Percentiles rank a stretch among this genome's conserved stretches.
These are phyloP conservation scores for Cladopsammia gracilis DNA, from an alignment of 64 coral and sea anemone genomes.

Conservation along the genomic window DNA sequence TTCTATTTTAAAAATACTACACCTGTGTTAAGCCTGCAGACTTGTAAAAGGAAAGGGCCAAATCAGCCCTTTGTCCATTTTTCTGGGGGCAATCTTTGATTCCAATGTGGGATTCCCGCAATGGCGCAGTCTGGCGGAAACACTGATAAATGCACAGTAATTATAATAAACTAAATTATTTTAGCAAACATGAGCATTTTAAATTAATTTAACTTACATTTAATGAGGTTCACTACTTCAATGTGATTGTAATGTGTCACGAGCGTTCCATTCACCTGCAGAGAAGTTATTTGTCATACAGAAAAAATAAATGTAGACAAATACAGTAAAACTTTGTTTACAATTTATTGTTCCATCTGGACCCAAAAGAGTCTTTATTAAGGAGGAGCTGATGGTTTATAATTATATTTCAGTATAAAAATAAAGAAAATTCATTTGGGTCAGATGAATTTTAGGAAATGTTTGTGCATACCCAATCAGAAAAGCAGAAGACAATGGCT, in stretches of 20 bases:
- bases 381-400: no score
- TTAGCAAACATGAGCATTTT: no score
- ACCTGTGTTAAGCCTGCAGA: not conserved
- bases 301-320: not conserved
- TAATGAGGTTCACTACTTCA: constrained; percentile 98
- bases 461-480: no score
- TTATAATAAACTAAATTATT: not conserved
- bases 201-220: constrained; percentile 75
- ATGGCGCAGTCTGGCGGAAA: not conserved
- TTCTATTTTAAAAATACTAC: not conserved
- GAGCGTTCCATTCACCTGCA: constrained; percentile 96
- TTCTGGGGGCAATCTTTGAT: not conserved
- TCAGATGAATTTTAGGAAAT: no score
- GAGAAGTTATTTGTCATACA: not conserved
- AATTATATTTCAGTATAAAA: no score
- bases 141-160: not conserved
- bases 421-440: no score
- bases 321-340: no score
- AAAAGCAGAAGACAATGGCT: no score
- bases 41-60: not conserved
- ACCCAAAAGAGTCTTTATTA: no score
- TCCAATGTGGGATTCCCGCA: not conserved
- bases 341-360: no score
- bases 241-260: constrained; percentile 95
- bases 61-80: not conserved